Evolutionary conservation across 2,888 invertebrate species (phyloP).

Genomic region (Melanostoma mellinum): DNA sequence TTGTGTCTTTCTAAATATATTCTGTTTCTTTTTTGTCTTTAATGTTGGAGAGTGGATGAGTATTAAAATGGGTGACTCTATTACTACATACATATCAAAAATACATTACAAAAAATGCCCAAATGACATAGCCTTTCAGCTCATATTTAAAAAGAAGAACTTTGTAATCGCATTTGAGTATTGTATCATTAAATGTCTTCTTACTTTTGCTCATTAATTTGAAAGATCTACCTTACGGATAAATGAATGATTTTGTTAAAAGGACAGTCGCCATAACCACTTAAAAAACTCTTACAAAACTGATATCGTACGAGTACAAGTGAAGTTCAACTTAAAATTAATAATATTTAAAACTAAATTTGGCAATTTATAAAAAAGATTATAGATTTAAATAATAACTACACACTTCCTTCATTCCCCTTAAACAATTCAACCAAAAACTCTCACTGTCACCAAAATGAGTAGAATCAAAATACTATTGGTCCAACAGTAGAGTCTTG

Average conservation of each 20-base stretch:
- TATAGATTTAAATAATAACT: constrained; percentile 56
- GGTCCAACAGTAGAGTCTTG: constrained; percentile 64
- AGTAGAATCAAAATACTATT: constrained; percentile 62
- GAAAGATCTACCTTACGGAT: too few relatives aligned
- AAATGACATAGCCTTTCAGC: too few relatives aligned
- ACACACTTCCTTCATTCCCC: constrained; percentile 41
- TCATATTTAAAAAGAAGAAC: too few relatives aligned
- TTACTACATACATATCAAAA: too few relatives aligned
- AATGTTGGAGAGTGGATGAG: too few relatives aligned
- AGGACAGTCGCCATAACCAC: constrained; percentile 47
- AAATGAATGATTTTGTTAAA: not conserved
- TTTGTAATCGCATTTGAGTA: too few relatives aligned
- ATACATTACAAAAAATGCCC: too few relatives aligned
- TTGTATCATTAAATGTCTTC: too few relatives aligned
- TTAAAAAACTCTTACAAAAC: constrained; percentile 1
- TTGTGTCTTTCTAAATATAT: not conserved
- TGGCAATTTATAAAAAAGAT: constrained; percentile 56
- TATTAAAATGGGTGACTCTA: too few relatives aligned
- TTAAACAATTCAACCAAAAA: constrained; percentile 46
- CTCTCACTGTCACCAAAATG: constrained; percentile 49
- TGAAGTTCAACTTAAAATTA: constrained; percentile 28
- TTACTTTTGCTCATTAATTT: too few relatives aligned
- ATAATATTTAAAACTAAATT: constrained; percentile 51
- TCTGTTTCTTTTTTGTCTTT: too few relatives aligned
- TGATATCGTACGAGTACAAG: constrained; percentile 5